Base-by-base conservation (phyloP, 2,888 invertebrate species). In the Octodonta nipae region DNA sequence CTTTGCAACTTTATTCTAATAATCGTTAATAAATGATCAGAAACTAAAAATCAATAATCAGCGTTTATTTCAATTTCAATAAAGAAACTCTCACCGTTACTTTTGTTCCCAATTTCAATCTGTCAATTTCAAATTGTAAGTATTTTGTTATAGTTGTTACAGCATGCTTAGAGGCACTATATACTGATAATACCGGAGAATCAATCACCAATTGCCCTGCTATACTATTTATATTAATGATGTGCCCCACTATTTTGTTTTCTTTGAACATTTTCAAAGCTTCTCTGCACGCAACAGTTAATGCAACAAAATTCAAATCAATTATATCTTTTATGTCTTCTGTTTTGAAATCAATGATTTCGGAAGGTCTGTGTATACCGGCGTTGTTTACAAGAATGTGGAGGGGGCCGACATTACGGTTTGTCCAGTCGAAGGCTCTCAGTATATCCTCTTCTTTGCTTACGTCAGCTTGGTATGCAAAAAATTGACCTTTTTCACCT, bases 361-460 rank as follows among this genome's bases (percentile, higher is more conserved):
- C 38, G n/a, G 43, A 45, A 4, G 35, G 15, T 7, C 30, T 26
- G 3, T 35, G n/a, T 4, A 50, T n/a, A 3, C 59, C 62, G 10
- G 61, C 61, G 34, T 60, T 60, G 33, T 63, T 63, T 3, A 63
- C 47, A 13, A 62, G 43, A 24, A 61, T 51, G 27, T 58, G 50
- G 7, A 61, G 49, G 0, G 52, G 50, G 3, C 58, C 60, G 1
- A 61, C 42, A 22, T 51, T 56, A 14, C 51, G 41, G 13, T 44
- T 52, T 15, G 55, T 51, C 51, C 51, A 52, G 8, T 52, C 35
- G 31, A 63, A 61, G 3, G 49, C 47, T 1, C 49, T 42, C 13
- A 47, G 32, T 12, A 63, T 50, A 14, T 53, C 55, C 26, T 47
- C 45, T 34, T 58, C 58, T 26, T 51, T 55, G 15, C 53, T 42